Evolutionary conservation across 2,797 vertebrate species (phyloP).

Genomic region (Choloepus didactylus): DNA sequence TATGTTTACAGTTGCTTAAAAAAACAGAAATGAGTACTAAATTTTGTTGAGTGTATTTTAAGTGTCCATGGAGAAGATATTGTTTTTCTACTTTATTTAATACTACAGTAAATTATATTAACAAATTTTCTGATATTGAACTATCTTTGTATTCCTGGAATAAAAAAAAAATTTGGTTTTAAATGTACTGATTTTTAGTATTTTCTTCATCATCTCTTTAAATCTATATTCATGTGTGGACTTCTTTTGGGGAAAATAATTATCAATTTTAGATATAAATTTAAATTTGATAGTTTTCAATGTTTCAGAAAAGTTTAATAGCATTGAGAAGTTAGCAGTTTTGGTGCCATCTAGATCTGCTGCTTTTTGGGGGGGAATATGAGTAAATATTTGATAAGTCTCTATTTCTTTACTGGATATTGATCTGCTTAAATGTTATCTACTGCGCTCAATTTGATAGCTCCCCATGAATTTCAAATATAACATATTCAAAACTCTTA

Average conservation of each 20-base stretch:
- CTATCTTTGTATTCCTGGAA: neutral
- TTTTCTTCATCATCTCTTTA: neutral
- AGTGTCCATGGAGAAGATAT: neutral
- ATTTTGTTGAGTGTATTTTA: slow-evolving; percentile 1
- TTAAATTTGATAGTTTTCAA: neutral
- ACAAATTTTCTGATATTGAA: neutral
- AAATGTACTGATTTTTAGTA: neutral
- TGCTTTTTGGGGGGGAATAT: neutral
- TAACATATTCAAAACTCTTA: neutral
- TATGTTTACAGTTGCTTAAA: neutral
- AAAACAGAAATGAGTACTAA: neutral
- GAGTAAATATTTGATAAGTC: neutral
- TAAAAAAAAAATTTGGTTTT: neutral
- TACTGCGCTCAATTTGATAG: neutral
- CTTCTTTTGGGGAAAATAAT: neutral
- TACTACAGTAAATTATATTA: neutral
- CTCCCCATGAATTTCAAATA: neutral
- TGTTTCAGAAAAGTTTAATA: neutral
- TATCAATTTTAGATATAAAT: neutral
- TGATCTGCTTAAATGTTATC: neutral
- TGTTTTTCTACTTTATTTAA: neutral
- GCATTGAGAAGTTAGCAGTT: neutral
- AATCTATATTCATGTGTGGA: neutral
- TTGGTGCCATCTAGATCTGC: neutral
- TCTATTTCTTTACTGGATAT: neutral